Conservation (phyloP, 2,113 vertebrate genomes). For the Ovis aries region ARS-UI_Ramb_v3.0 NC_056079.1:40834501-40835000, state of each 20-base stretch:
- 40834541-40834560: not conserved
- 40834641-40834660: not conserved
- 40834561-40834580: not conserved
- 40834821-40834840: not conserved
- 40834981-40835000: not conserved
- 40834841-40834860: not conserved
- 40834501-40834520: not conserved
- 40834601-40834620: not conserved
- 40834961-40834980: not conserved
- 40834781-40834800: not conserved
- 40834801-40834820: not conserved
- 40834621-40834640: not conserved
- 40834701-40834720: not conserved
- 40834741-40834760: not conserved
- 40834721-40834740: not conserved
- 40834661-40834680: not conserved
- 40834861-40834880: not conserved
- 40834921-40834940: not conserved
- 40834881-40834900: not conserved
- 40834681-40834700: not conserved
- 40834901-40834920: not conserved
- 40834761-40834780: not conserved
- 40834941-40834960: not conserved
- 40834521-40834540: not conserved
- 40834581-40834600: not conserved